phyloP scores from a whole-genome alignment of 2,888 invertebrate genomes.

The Hipparchia semele region DNA sequence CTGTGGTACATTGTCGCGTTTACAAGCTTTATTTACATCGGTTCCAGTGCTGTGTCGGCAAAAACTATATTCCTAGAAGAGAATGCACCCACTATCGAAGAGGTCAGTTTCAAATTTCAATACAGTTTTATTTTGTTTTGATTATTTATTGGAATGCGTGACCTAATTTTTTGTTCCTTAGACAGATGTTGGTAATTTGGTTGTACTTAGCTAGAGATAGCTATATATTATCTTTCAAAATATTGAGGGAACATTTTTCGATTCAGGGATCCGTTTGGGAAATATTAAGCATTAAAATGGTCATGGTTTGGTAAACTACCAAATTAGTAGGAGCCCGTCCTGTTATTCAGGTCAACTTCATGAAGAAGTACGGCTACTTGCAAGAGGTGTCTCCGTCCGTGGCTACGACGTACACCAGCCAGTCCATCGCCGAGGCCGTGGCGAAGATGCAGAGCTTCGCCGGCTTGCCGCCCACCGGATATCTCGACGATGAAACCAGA shows the following conservation, averaged over 20 bases:
- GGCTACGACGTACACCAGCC: conserved; percentile 84
- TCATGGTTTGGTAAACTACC: neutral
- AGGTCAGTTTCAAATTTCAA: conserved; percentile 55
- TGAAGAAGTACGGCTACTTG: conserved; percentile 88
- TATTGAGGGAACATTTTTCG: no score
- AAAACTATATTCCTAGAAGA: conserved; percentile 63
- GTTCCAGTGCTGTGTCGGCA: conserved; percentile 43
- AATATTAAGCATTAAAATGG: no score
- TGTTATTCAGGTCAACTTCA: conserved; percentile 82
- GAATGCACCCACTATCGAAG: conserved; percentile 55
- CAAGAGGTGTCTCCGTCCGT: conserved; percentile 75
- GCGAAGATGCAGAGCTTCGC: conserved; percentile 88
- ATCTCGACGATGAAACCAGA: conserved; percentile 85
- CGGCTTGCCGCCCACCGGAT: conserved; percentile 86
- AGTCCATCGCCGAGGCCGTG: conserved; percentile 85
- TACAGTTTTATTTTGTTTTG: neutral
- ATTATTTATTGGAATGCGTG: conserved; percentile 19
- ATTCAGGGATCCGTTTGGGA: no score
- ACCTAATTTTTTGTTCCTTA: conserved; percentile 32
- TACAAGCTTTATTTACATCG: neutral
- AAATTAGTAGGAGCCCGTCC: neutral
- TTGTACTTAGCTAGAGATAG: no score
- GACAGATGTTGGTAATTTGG: no score
- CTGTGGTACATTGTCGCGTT: conserved; percentile 39
- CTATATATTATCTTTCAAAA: no score